These are phyloP conservation scores for Lymantria monacha DNA, from an alignment of 2,888 invertebrate species.

Conservation along the genomic window DNA sequence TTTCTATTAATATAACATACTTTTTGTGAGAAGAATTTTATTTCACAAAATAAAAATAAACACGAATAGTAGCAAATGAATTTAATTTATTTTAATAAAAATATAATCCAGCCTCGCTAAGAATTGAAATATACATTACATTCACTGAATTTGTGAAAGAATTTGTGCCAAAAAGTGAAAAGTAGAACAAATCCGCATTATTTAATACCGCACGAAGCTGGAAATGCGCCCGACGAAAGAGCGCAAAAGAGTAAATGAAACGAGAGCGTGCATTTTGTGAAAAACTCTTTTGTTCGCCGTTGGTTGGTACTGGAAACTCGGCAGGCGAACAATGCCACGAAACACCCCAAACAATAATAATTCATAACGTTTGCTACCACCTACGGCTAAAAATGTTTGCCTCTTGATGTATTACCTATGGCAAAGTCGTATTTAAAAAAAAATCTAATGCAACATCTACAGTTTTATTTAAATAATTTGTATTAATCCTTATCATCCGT, in stretches of 20 bases:
- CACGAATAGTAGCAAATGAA: too few species aligned
- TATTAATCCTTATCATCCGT: too few species aligned
- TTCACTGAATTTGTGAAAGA: slow-evolving; percentile 42
- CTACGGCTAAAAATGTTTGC: slow-evolving; percentile 82
- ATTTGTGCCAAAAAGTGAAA: slow-evolving; percentile 56
- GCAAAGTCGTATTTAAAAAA: slow-evolving; percentile 79
- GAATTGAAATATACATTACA: slow-evolving; percentile 40
- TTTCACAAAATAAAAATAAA: too few species aligned
- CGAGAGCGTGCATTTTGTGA: slow-evolving; percentile 79
- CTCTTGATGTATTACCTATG: slow-evolving; percentile 76
- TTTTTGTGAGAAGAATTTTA: too few species aligned
- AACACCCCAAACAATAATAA: slow-evolving; percentile 80
- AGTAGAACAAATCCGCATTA: slow-evolving; percentile 72
- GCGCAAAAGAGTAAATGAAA: slow-evolving; percentile 81
- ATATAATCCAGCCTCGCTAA: neutral
- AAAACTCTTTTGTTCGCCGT: slow-evolving; percentile 77
- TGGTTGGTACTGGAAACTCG: slow-evolving; percentile 63
- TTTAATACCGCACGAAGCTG: slow-evolving; percentile 75
- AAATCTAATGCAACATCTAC: slow-evolving; percentile 36
- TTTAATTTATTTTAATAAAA: too few species aligned
- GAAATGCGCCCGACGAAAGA: slow-evolving; percentile 76
- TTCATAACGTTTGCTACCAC: slow-evolving; percentile 81
- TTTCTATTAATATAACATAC: too few species aligned
- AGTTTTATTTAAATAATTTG: too few species aligned
- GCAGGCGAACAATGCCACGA: slow-evolving; percentile 72